Percentiles rank a stretch among this genome's conserved stretches.
Evolutionary conservation across 2,113 vertebrate species (phyloP).

Genomic region (Cyphomyrus plagiostoma): DNA sequence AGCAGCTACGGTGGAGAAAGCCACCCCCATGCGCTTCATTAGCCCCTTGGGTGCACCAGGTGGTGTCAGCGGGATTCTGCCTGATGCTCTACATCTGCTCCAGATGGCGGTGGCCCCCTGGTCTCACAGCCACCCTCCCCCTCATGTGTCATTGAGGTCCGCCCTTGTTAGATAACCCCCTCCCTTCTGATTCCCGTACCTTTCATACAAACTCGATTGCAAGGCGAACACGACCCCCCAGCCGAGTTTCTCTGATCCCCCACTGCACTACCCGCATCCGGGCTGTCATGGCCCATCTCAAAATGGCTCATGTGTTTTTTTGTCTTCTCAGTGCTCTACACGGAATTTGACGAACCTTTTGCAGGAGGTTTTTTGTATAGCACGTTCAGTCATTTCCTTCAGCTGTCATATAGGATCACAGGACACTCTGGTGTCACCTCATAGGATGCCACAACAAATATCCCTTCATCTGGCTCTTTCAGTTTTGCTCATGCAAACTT

Average conservation of each 20-base stretch:
- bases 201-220: neutral
- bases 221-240: neutral
- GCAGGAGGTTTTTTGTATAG: neutral
- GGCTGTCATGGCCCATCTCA: neutral
- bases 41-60: neutral
- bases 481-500: neutral
- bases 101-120: neutral
- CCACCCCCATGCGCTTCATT: neutral
- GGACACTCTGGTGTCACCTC: neutral
- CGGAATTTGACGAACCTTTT: neutral
- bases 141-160: neutral
- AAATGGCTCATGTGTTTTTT: neutral
- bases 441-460: neutral
- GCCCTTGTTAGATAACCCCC: neutral
- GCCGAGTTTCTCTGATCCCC: neutral
- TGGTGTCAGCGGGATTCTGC: neutral
- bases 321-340: neutral
- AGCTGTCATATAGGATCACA: neutral
- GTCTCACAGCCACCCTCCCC: neutral
- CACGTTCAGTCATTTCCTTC: neutral
- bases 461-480: neutral
- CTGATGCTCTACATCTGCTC: neutral
- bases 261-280: neutral
- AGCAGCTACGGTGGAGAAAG: neutral
- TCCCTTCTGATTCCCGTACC: neutral